Evolutionary conservation across 1,140 invertebrate genomes (phyloP).

Genomic region (Drosophila bocki): DNA sequence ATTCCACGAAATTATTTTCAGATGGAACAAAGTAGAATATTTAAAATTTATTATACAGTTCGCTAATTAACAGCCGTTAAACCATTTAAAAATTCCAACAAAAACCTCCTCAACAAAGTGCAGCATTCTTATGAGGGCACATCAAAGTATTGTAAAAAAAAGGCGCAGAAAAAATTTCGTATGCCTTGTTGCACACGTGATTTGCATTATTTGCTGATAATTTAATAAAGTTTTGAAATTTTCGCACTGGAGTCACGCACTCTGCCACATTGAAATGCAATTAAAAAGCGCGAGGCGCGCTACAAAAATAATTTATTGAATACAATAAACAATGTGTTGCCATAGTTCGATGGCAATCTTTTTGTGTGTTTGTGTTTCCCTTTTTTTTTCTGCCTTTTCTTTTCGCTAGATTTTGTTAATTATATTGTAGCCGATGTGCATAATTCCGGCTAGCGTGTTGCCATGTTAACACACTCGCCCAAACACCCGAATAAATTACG

Average conservation of each 20-base stretch:
- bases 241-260: conserved; percentile 55
- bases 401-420: conserved; percentile 43
- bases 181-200: conserved; percentile 29
- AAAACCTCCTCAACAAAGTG: conserved; percentile 27
- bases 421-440: conserved; percentile 45
- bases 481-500: conserved; percentile 60
- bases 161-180: neutral
- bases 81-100: conserved; percentile 8
- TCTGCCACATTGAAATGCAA: conserved; percentile 60
- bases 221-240: conserved; percentile 68
- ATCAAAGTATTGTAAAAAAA: conserved; percentile 12
- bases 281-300: conserved; percentile 30
- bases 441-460: conserved; percentile 49
- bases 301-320: conserved; percentile 56
- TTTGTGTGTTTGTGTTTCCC: conserved; percentile 28
- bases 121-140: conserved; percentile 46
- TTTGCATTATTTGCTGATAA: conserved; percentile 68
- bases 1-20: neutral
- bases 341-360: conserved; percentile 53
- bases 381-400: conserved; percentile 19
- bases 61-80: conserved; percentile 34
- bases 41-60: neutral
- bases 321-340: conserved; percentile 65
- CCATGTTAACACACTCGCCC: conserved; percentile 51
- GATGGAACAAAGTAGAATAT: neutral